Percentiles rank a stretch among this genome's conserved stretches.
These are phyloP conservation scores for Papilio machaon DNA, from an alignment of 1,140 invertebrate species.

Conservation along the genomic window DNA sequence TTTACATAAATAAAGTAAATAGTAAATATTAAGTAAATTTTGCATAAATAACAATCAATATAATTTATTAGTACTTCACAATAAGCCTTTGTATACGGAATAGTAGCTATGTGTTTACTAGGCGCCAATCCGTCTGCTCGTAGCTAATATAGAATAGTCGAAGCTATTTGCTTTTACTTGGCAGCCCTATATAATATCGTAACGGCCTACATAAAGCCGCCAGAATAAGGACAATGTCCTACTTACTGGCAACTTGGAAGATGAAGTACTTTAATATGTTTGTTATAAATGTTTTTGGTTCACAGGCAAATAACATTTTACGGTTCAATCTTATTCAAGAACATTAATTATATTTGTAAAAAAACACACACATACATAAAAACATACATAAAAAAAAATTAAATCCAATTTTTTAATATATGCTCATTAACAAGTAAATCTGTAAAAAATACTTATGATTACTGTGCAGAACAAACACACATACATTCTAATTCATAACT, in stretches of 20 bases:
- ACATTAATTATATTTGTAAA: background rate
- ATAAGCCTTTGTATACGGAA: background rate
- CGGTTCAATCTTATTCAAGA: background rate
- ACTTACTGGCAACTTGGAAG: conserved; percentile 13
- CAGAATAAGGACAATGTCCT: conserved; percentile 13
- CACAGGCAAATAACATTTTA: background rate
- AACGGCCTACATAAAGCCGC: conserved; percentile 28
- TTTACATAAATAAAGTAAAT: too few relatives aligned
- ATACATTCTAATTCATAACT: conserved; percentile 14
- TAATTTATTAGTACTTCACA: background rate
- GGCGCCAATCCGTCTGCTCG: conserved; percentile 61
- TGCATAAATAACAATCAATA: conserved; percentile 3
- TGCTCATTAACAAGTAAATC: background rate
- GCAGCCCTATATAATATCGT: conserved; percentile 26
- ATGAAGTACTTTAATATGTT: conserved; percentile 23
- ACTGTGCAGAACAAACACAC: background rate
- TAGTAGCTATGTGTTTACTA: conserved; percentile 42
- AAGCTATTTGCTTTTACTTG: conserved; percentile 17
- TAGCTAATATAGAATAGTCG: conserved; percentile 2
- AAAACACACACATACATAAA: background rate
- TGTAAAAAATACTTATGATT: conserved; percentile 3
- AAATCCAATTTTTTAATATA: background rate
- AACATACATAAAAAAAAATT: background rate
- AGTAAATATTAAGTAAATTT: too few relatives aligned
- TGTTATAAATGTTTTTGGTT: conserved; percentile 1